phyloP scores from a whole-genome alignment of 2,888 invertebrate species.

The Mesoligia furuncula region DNA sequence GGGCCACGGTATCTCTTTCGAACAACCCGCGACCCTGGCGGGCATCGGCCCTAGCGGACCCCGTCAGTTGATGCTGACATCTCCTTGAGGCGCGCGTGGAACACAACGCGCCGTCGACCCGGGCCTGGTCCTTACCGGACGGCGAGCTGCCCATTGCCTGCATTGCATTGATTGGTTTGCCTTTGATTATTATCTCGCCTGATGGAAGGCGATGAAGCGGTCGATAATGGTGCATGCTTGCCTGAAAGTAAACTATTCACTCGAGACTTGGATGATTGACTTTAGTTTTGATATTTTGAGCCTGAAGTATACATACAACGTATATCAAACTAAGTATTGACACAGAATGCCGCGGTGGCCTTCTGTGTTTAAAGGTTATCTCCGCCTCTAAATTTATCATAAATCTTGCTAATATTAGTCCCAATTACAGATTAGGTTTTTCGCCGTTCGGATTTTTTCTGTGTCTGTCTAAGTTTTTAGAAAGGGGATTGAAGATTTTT shows the following conservation, averaged over 20 bases:
- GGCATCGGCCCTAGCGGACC: no score
- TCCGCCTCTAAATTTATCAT: slow-evolving; percentile 5
- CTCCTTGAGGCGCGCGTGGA: no score
- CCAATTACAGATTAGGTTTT: neutral
- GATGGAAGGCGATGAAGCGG: neutral
- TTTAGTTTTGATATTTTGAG: neutral
- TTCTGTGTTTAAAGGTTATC: neutral
- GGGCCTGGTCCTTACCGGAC: no score
- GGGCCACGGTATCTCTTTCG: no score
- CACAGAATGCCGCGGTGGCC: slow-evolving; percentile 8
- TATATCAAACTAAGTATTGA: slow-evolving; percentile 16
- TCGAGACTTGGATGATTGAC: neutral
- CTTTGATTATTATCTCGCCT: neutral
- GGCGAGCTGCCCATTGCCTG: no score
- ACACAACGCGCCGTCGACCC: no score
- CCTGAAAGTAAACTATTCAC: neutral
- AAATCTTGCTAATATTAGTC: slow-evolving; percentile 10
- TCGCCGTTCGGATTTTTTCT: neutral
- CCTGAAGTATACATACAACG: neutral
- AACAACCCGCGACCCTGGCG: no score
- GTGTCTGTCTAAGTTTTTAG: neutral
- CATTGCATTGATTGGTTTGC: no score
- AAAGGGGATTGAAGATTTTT: no score
- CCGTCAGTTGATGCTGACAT: no score
- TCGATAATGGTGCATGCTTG: neutral